Evolutionary conservation across 1,140 invertebrate species (phyloP).

Genomic region (Leptopilina clavipes): DNA sequence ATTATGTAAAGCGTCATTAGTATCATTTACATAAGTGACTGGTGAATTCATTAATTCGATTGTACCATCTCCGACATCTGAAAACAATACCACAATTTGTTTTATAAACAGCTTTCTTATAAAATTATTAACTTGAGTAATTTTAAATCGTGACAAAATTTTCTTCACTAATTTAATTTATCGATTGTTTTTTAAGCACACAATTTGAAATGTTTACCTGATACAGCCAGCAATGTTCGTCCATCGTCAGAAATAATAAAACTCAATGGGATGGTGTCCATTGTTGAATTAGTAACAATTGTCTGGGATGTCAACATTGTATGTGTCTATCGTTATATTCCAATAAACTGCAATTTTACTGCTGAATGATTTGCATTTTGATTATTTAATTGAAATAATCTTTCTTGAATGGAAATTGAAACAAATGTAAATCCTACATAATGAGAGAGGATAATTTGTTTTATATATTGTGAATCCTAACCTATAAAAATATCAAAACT

Average conservation of each 20-base stretch:
- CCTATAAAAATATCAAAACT: conserved; percentile 3
- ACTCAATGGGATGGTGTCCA: conserved; percentile 53
- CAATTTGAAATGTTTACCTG: conserved; percentile 50
- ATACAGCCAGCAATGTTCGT: conserved; percentile 59
- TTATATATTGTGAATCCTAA: not conserved
- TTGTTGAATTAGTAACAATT: conserved; percentile 10
- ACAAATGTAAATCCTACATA: not conserved
- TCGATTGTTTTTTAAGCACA: not conserved
- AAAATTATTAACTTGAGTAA: conserved; percentile 11
- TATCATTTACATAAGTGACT: conserved; percentile 38
- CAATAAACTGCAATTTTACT: not conserved
- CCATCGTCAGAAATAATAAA: conserved; percentile 66
- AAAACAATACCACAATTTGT: conserved; percentile 35
- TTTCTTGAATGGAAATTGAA: not conserved
- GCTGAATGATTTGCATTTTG: not conserved
- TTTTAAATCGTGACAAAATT: too few species aligned
- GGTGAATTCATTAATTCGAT: conserved; percentile 61
- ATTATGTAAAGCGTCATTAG: not conserved
- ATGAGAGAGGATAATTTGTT: not conserved
- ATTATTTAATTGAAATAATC: not conserved
- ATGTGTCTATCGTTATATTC: not conserved
- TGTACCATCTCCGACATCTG: conserved; percentile 60
- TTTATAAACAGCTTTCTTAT: conserved; percentile 3
- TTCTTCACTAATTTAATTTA: too few species aligned
- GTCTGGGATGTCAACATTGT: conserved; percentile 21